Conservation (phyloP, 2,113 vertebrate species). For the Pangasianodon gigas region DNA sequence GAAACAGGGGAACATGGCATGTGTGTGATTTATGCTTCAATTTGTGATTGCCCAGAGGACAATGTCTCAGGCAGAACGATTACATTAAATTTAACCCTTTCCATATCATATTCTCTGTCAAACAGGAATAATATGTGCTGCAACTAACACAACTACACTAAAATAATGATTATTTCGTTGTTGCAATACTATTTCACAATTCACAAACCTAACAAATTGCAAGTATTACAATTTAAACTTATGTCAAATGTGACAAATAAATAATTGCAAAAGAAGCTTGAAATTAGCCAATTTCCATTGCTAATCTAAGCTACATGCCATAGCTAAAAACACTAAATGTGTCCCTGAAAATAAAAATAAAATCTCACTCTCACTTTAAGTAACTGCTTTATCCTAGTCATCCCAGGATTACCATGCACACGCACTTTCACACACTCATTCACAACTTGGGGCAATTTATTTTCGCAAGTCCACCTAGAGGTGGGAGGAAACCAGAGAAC, state of each 20-base stretch:
- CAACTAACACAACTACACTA: neutral
- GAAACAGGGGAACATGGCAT: neutral
- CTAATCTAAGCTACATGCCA: neutral
- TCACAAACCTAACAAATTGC: neutral
- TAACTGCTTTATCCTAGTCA: neutral
- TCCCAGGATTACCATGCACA: neutral
- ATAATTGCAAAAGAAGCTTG: neutral
- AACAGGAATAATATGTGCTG: neutral
- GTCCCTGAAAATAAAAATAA: neutral
- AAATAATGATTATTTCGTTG: neutral
- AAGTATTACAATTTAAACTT: neutral
- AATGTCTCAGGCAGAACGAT: neutral
- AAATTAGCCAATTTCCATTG: neutral
- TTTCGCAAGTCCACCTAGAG: neutral
- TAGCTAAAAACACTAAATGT: neutral
- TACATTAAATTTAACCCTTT: neutral
- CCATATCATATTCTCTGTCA: neutral
- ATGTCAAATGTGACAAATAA: neutral
- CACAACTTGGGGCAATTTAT: neutral
- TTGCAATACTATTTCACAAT: neutral
- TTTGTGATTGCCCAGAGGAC: constrained; percentile 5
- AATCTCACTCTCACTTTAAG: neutral
- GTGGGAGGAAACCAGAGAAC: neutral
- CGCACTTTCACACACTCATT: neutral
- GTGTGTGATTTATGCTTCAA: constrained; percentile 10